Evolutionary conservation across 2,888 invertebrate genomes (phyloP), one percentile per base, ranked within the genome.

Genomic region (Hirtodrosophila confusa): DNA sequence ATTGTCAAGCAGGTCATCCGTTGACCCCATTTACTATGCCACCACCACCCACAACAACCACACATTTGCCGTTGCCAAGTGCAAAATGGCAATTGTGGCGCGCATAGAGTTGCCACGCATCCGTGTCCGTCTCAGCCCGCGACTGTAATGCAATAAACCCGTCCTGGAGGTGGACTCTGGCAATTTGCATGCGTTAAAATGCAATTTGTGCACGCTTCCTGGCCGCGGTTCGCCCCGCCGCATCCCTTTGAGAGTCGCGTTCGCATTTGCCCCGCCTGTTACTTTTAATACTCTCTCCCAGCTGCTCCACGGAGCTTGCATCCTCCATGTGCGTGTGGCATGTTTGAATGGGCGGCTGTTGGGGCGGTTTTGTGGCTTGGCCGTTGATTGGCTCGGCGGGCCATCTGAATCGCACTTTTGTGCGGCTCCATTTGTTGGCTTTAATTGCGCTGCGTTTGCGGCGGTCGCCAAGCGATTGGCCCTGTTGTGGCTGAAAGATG

Each of bases 151-250:
- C 83, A 77, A 82, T 82, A 88, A 88, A 80, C 69, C 66, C 70
- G 67, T 49, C 37, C 78, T 37, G 78, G 58, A 67, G 66, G 56
- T 53, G 63, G 55, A 75, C 72, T 54, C 76, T 45, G 66, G 76
- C 84, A 89, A 85, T 85, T 89, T 85, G 88, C 88, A 85, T 85
- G 84, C 86, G 89, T 89, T 84, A 87, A 87, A 85, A 86, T 83
- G 86, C 83, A 89, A 89, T 88, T 85, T 85, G 88, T 75, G 76
- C 76, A 71, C 67, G 73, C 72, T 82, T 86, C 76, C 82, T 63
- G 89, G 57, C 55, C 57, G 75, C 75, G 76, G 76, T 78, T 64
- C 44, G 31, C 61, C 31, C 27, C 17, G 45, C 54, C 47, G 23
- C 44, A 66, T 51, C 63, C 65, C 78, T 66, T 47, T 56, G 79